These are phyloP conservation scores for Polydrusus cervinus DNA, from an alignment of 2,888 invertebrate species.

Conservation along the genomic window DNA sequence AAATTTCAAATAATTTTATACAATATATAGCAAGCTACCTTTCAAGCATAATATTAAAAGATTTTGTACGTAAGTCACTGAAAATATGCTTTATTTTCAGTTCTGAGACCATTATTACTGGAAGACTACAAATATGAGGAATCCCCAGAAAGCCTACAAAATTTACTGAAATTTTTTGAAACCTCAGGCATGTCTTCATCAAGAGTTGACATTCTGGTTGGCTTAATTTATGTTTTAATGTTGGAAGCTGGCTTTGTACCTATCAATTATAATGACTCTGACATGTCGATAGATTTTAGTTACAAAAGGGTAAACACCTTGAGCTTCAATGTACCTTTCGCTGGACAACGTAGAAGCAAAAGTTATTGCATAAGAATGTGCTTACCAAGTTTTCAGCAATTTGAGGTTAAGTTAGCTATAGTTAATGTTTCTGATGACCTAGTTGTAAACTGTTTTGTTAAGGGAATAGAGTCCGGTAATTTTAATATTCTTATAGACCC, in stretches of 20 bases:
- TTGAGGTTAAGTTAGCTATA: conserved; percentile 63
- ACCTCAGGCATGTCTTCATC: conserved; percentile 42
- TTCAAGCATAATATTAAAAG: neutral
- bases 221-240: conserved; percentile 68
- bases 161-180: conserved; percentile 61
- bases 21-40: neutral
- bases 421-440: conserved; percentile 63
- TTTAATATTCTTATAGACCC: conserved; percentile 64
- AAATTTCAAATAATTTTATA: too few species aligned
- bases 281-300: conserved; percentile 60
- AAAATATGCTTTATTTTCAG: conserved; percentile 62
- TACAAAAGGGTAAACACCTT: conserved; percentile 60
- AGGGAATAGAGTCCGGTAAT: conserved; percentile 55
- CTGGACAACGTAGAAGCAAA: conserved; percentile 60
- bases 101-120: conserved; percentile 65
- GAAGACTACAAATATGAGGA: conserved; percentile 64
- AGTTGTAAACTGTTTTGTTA: conserved; percentile 65
- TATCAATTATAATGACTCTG: conserved; percentile 55
- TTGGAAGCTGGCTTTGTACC: conserved; percentile 68
- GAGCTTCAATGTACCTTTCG: conserved; percentile 59
- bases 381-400: conserved; percentile 59
- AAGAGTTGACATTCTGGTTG: conserved; percentile 65
- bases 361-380: conserved; percentile 61
- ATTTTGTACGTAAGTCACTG: conserved; percentile 22
- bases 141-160: conserved; percentile 63